Base-by-base conservation (phyloP, 92 coral and sea anemone species). In the Metridium senile region DNA sequence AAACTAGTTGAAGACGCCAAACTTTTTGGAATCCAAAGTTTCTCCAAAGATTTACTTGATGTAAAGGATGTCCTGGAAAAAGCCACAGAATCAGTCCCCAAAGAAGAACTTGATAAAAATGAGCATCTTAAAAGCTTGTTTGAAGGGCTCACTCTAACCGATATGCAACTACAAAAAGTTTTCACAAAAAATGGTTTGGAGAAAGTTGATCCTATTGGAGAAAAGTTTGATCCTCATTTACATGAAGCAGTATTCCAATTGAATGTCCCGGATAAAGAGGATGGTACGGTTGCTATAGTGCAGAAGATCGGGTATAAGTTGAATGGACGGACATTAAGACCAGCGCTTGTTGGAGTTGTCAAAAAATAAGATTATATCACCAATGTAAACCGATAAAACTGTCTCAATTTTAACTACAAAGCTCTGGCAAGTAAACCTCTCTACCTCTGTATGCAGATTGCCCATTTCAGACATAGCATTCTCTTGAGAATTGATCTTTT, bases 301-400 rank as follows among this genome's bases (percentile, higher is more conserved):
- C 89, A 88, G 69, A 93, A 92, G 77, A 91, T 96, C 69, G 99
- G 99, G 13, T 96, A 96, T 82, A 96, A 87, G 46, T 83, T 96
- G 43, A 81, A 93, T 85, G 96, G 96, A 74, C 85, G 97, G 65
- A 93, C 97, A 46, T 75, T 96, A 68, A 83, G 99, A 66, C 99
- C 99, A 57, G 99, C 99, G 4, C 89, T 89, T 80, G 99, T 96
- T 67, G 99, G 97, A 57, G 99, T 96, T 54, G 99, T 91, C 26
- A 96, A 92, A 77, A 85, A 62, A 45, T 83, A 80, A 23, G 75
- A 66, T 58, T 52, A 57, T 16, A 46, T 49, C 18, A n/a, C n/a
- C n/a, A n/a, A n/a, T n/a, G n/a, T n/a, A n/a, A n/a, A n/a, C n/a
- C n/a, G n/a, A n/a, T n/a, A n/a, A n/a, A n/a, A n/a, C n/a, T n/a